Percentiles rank a stretch among this genome's conserved stretches.
Conservation (phyloP, 2,888 invertebrate genomes). For the Diloba caeruleocephala region DNA sequence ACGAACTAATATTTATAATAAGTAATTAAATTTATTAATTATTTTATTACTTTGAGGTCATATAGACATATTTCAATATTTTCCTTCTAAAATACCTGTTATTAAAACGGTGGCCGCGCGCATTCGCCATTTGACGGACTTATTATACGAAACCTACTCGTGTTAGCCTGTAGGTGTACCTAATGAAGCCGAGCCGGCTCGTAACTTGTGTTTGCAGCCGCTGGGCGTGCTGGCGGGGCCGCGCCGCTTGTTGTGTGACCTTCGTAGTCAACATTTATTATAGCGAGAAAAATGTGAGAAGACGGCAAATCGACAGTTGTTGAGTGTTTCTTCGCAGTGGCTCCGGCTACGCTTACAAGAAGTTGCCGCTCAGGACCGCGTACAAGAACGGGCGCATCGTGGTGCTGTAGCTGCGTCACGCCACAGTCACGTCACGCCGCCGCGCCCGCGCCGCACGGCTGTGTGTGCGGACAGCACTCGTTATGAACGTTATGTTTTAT, state of each 20-base stretch:
- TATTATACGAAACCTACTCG: neutral
- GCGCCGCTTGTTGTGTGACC: conserved; percentile 31
- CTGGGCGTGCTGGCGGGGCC: conserved; percentile 27
- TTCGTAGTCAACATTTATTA: conserved; percentile 49
- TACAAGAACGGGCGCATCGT: conserved; percentile 68
- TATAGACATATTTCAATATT: too few species aligned
- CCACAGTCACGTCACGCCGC: conserved; percentile 4
- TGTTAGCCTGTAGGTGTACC: neutral
- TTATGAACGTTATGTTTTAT: conserved; percentile 11
- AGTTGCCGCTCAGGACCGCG: conserved; percentile 58
- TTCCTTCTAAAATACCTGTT: too few species aligned
- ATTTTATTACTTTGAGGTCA: too few species aligned
- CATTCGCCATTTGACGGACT: too few species aligned
- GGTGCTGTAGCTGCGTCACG: conserved; percentile 51
- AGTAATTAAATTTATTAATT: too few species aligned
- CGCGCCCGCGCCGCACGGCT: neutral
- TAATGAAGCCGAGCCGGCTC: conserved; percentile 13
- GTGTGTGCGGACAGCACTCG: conserved; percentile 1
- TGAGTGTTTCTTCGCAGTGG: conserved; percentile 37
- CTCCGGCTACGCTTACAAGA: conserved; percentile 46
- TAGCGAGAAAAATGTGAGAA: conserved; percentile 23
- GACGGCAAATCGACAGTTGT: conserved; percentile 20
- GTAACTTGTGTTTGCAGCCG: conserved; percentile 32
- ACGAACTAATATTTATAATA: too few species aligned
- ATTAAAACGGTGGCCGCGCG: too few species aligned